These are phyloP conservation scores for Idaea straminata DNA, from an alignment of 2,888 invertebrate genomes.

Conservation along the genomic window DNA sequence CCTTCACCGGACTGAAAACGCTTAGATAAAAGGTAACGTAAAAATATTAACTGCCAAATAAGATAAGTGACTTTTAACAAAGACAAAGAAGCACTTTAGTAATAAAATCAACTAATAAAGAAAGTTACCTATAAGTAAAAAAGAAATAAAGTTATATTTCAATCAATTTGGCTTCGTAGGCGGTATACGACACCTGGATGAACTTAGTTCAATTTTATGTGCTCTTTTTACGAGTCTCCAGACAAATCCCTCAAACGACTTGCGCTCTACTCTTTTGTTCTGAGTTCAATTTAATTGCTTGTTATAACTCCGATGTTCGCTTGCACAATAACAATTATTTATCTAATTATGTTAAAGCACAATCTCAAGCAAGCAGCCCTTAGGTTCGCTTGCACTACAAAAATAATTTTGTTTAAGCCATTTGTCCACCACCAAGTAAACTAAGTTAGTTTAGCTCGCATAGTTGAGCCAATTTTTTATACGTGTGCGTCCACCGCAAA, in stretches of 20 bases:
- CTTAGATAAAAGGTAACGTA: not conserved
- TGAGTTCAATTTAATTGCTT: not conserved
- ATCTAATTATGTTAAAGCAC: no score
- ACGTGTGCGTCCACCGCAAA: no score
- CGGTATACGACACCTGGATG: conserved; percentile 22
- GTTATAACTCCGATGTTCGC: not conserved
- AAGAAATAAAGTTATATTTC: conserved; percentile 19
- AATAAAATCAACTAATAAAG: conserved; percentile 11
- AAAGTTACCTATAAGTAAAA: conserved; percentile 9
- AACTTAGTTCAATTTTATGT: conserved; percentile 24
- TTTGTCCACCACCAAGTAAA: no score
- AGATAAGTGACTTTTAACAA: not conserved
- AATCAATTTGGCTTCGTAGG: conserved; percentile 27
- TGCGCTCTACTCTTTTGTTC: conserved; percentile 42
- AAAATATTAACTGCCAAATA: not conserved
- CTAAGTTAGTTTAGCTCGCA: no score
- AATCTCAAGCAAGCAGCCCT: no score
- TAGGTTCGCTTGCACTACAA: no score
- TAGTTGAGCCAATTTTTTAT: no score
- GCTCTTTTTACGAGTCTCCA: conserved; percentile 34
- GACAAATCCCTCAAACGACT: conserved; percentile 38
- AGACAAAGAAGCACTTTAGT: conserved; percentile 9
- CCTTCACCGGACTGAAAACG: no score
- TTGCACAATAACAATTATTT: no score
- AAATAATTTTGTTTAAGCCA: no score